Evolutionary conservation across 1,140 invertebrate species (phyloP), one percentile per base, ranked within the genome.

Genomic region (Cotesia chilonis): DNA sequence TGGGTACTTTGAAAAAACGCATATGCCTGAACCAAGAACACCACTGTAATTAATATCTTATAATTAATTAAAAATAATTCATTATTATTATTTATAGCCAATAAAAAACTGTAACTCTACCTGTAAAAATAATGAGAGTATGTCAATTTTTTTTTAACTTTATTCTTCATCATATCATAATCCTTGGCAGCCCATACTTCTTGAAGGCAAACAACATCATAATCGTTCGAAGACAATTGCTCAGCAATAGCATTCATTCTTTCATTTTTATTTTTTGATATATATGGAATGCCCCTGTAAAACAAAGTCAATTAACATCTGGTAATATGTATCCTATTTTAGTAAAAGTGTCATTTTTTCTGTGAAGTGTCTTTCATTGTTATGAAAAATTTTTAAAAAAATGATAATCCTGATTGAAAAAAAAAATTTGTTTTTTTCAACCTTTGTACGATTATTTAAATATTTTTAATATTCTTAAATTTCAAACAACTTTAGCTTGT

Each of bases 111-210:
- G 71, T 5, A 51, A 52, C 7, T 17, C 68, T 89, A 95, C 93
- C 95, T 98, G 82, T 95, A 93, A 85, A 98, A 98, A 83, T 98
- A 98, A 88, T 98, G 95, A 1, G 92, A 91, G 88, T 93, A 93
- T 6, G 94, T 95, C 60, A 97, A 84, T n/a, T 87, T 84, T 70
- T 81, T 81, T 54, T 88, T 82, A 1, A 91, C 87, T 80, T 88
- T 90, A 0, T 91, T 83, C 75, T 90, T 90, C 20, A 96, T 90
- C 74, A 88, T 87, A 74, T 93, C 84, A 85, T 91, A 98, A 85
- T 97, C 95, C 59, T 88, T 82, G 74, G 92, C 89, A 68, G 90
- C 90, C 96, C 96, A 98, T 12, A 98, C 90, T 89, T 98, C 97
- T 89, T 98, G 96, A 10, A 99, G 86, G 71, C 96, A 95, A 1